A percentile compares a stretch with the other conserved stretches of the same genome.
Conservation (phyloP, 2,113 vertebrate species). For the Pao palembangensis region DNA sequence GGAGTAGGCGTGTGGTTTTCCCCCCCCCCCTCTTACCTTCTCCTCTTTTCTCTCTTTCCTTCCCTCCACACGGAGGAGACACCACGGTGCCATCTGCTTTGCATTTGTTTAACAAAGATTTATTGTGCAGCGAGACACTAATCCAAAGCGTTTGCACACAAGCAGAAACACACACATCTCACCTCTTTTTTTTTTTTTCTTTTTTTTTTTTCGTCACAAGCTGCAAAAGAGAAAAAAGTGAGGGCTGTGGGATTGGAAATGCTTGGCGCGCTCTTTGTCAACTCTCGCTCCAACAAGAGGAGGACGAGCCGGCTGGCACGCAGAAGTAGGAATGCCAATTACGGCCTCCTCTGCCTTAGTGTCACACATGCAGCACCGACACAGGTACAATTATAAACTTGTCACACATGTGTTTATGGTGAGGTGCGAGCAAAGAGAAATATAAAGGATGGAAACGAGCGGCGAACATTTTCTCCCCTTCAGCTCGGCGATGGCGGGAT, state of each 20-base stretch:
- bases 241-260: conserved; percentile 73
- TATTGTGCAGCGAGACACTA: conserved; percentile 78
- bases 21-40: conserved; percentile 36
- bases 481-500: conserved; percentile 46
- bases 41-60: conserved; percentile 62
- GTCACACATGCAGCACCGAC: conserved; percentile 61
- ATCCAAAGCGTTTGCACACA: conserved; percentile 71
- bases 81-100: conserved; percentile 79
- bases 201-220: conserved; percentile 64
- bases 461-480: conserved; percentile 43
- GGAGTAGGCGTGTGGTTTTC: conserved; percentile 60
- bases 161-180: conserved; percentile 54
- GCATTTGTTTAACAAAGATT: conserved; percentile 81
- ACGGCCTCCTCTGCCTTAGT: conserved; percentile 65
- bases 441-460: conserved; percentile 51
- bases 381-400: conserved; percentile 71
- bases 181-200: conserved; percentile 47
- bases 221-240: conserved; percentile 63
- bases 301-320: conserved; percentile 70
- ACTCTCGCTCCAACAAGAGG: conserved; percentile 68
- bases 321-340: conserved; percentile 74
- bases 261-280: conserved; percentile 71
- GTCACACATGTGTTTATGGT: conserved; percentile 66
- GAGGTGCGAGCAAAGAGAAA: conserved; percentile 41
- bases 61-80: conserved; percentile 68